Percentiles rank a stretch among this genome's conserved stretches.
Evolutionary conservation across 64 coral and sea anemone genomes (phyloP).

Genomic region (Stylophora pistillata): DNA sequence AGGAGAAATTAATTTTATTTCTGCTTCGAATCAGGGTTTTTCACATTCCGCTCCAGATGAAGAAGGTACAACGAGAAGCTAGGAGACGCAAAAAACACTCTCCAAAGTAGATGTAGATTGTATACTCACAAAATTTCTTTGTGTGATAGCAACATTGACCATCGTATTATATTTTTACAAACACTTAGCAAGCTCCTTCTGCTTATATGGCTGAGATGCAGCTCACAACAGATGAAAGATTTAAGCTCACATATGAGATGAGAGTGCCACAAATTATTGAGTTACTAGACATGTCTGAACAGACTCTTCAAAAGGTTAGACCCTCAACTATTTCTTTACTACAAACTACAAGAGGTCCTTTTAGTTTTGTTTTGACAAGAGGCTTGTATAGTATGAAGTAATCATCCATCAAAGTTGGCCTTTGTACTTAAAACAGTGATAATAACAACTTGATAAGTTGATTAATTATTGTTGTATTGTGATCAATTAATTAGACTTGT

Average conservation of each 20-base stretch:
- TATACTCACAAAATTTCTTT: not conserved
- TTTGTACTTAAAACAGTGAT: no score
- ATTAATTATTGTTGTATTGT: no score
- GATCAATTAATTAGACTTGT: no score
- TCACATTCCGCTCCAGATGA: no score
- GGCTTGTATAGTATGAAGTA: no score
- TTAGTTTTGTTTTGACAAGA: not conserved
- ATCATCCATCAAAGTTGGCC: no score
- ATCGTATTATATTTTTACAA: not conserved
- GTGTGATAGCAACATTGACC: not conserved
- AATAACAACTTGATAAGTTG: no score
- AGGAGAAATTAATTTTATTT: no score
- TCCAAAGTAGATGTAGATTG: not conserved
- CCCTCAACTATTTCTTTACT: not conserved
- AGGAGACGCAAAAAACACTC: no score
- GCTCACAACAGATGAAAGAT: conserved; percentile 86
- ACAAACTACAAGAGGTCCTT: no score
- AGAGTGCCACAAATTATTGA: conserved; percentile 98
- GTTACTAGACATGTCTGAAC: conserved; percentile 98
- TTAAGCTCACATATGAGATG: conserved; percentile 95
- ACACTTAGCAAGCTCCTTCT: conserved; percentile 93
- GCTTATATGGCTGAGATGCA: conserved; percentile 99
- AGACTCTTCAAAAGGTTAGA: conserved; percentile 91
- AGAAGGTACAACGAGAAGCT: no score
- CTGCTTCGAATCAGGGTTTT: no score